Conservation (phyloP, 1,140 invertebrate species). For the Hormaphis cornu region DNA sequence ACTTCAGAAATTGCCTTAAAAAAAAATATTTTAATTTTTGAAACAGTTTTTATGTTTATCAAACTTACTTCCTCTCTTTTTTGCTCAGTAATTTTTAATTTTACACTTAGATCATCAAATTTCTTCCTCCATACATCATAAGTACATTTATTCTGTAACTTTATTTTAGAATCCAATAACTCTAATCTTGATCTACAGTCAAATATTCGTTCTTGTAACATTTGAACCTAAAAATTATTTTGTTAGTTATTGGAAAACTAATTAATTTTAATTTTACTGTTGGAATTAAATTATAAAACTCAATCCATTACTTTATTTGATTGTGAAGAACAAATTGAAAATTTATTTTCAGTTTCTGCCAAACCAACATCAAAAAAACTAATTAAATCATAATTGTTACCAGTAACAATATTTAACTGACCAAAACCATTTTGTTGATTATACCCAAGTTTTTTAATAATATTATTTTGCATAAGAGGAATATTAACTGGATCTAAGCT, state of each 20-base stretch:
- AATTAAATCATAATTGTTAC: slow-evolving; percentile 13
- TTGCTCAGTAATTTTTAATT: slow-evolving; percentile 66
- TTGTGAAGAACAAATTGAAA: slow-evolving; percentile 29
- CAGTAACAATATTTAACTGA: slow-evolving; percentile 28
- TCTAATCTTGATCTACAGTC: slow-evolving; percentile 62
- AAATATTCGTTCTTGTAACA: slow-evolving; percentile 66
- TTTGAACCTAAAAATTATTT: slow-evolving; percentile 46
- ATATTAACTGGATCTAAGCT: slow-evolving; percentile 86
- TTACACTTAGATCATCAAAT: slow-evolving; percentile 67
- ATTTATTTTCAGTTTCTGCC: slow-evolving; percentile 8
- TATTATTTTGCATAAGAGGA: slow-evolving; percentile 52
- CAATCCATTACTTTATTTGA: slow-evolving; percentile 15
- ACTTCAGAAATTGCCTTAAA: slow-evolving; percentile 55
- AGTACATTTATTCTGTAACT: slow-evolving; percentile 70
- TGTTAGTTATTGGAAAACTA: not conserved
- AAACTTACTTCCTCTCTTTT: slow-evolving; percentile 67
- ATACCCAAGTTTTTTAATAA: slow-evolving; percentile 47
- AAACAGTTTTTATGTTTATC: not conserved
- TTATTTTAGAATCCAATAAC: slow-evolving; percentile 65
- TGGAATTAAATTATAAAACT: not conserved
- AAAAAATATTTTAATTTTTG: slow-evolving; percentile 1
- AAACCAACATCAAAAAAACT: slow-evolving; percentile 24
- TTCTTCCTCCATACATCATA: slow-evolving; percentile 76
- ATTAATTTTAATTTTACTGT: not conserved
- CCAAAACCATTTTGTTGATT: slow-evolving; percentile 46